phyloP scores from a whole-genome alignment of 2,888 invertebrate species.

The Petrolisthes cinctipes region DNA sequence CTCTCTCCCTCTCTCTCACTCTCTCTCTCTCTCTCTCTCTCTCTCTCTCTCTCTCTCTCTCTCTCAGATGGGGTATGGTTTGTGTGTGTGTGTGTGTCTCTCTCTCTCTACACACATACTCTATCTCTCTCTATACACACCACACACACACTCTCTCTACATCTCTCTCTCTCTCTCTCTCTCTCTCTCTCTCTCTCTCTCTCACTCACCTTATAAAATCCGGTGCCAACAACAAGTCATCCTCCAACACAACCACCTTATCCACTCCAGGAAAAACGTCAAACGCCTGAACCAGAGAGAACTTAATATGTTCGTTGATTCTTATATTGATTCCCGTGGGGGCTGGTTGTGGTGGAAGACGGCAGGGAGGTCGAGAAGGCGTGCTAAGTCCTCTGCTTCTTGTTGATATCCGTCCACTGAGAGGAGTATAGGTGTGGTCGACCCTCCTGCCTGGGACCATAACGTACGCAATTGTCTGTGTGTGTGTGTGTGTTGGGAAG shows the following conservation, averaged over 20 bases:
- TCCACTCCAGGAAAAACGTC: constrained; percentile 22
- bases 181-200: not conserved
- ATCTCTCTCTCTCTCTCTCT: no score
- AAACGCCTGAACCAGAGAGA: constrained; percentile 49
- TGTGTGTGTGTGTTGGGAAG: no score
- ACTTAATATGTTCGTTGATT: constrained; percentile 56
- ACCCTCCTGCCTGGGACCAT: constrained; percentile 49
- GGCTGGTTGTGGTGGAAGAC: constrained; percentile 48
- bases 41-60: no score
- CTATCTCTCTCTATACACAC: no score
- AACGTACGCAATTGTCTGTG: constrained; percentile 41
- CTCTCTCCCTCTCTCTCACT: no score
- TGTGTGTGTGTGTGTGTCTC: no score
- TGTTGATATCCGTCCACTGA: constrained; percentile 44
- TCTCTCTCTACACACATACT: no score
- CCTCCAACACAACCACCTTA: constrained; percentile 56
- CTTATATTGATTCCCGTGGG: constrained; percentile 35
- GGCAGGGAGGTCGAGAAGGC: constrained; percentile 32
- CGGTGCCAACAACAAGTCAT: constrained; percentile 56
- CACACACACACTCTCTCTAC: no score
- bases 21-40: no score
- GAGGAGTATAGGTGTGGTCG: constrained; percentile 46
- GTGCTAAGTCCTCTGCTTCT: constrained; percentile 45
- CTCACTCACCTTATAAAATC: constrained; percentile 58
- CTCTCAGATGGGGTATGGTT: no score